Percentiles rank a stretch among this genome's conserved stretches.
Conservation (phyloP, 1,140 invertebrate genomes). For the Anoplolepis gracilipes region DNA sequence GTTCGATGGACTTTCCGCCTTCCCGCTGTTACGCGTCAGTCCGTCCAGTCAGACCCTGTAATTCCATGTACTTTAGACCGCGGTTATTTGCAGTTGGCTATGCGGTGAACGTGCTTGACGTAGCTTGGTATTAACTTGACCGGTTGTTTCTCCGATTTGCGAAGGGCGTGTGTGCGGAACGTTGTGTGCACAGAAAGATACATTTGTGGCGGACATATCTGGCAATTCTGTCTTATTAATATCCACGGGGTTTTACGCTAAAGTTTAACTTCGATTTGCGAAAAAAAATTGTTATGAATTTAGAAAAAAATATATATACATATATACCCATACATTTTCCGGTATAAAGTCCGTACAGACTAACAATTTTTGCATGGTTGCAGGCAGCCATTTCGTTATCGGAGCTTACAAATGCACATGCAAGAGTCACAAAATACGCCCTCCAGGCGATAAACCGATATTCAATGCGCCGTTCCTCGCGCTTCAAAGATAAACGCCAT, state of each 20-base stretch:
- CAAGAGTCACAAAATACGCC: background rate
- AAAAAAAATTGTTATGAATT: background rate
- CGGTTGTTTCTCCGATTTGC: slow-evolving; percentile 22
- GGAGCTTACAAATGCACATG: background rate
- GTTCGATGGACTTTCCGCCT: slow-evolving; percentile 61
- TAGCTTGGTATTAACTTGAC: slow-evolving; percentile 42
- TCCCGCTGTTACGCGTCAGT: slow-evolving; percentile 55
- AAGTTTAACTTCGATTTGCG: background rate
- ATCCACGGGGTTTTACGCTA: background rate
- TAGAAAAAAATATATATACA: background rate
- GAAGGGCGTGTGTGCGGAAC: background rate
- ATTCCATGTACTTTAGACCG: slow-evolving; percentile 54
- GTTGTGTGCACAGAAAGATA: background rate
- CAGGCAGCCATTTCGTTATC: background rate
- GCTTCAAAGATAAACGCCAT: slow-evolving; percentile 46
- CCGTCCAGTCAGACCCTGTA: slow-evolving; percentile 42
- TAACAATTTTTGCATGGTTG: too few species aligned
- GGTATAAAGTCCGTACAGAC: too few species aligned
- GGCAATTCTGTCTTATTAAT: background rate
- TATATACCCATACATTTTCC: background rate
- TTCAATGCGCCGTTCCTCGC: slow-evolving; percentile 14
- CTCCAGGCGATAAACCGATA: slow-evolving; percentile 28
- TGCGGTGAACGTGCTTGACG: slow-evolving; percentile 47
- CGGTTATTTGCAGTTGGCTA: slow-evolving; percentile 46
- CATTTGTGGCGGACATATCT: background rate